Conservation (phyloP, 2,888 invertebrate genomes). For the Dynastes hyllus region DNA sequence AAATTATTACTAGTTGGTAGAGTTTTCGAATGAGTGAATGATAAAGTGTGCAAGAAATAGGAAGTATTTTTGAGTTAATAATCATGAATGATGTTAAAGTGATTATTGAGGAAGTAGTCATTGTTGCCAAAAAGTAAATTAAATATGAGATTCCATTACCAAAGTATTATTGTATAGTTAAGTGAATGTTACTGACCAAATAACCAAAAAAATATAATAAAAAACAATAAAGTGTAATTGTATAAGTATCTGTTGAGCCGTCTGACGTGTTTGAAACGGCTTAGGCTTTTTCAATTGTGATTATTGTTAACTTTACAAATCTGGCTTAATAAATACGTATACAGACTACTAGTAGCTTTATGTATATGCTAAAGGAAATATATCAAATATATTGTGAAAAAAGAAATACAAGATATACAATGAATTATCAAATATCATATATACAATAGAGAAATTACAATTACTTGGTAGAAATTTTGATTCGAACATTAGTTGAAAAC, state of each 20-base stretch:
- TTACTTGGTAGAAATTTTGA: background rate
- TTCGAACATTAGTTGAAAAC: background rate
- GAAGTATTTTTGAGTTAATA: constrained; percentile 48
- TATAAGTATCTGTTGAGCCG: constrained; percentile 44
- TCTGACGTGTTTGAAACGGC: constrained; percentile 8
- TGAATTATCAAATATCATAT: constrained; percentile 31
- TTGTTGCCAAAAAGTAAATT: constrained; percentile 63
- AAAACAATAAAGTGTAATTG: constrained; percentile 25
- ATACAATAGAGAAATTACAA: background rate
- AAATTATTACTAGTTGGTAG: constrained; percentile 45
- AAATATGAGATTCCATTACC: constrained; percentile 64
- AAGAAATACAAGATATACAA: constrained; percentile 43
- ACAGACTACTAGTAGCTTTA: constrained; percentile 48
- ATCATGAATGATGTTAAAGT: constrained; percentile 52
- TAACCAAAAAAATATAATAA: constrained; percentile 46
- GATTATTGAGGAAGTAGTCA: constrained; percentile 61
- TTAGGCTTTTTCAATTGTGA: constrained; percentile 29
- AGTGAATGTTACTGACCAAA: constrained; percentile 62
- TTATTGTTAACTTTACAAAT: constrained; percentile 23
- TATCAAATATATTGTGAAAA: constrained; percentile 44
- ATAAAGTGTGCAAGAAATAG: constrained; percentile 34
- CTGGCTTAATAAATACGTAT: constrained; percentile 35
- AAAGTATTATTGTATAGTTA: constrained; percentile 64
- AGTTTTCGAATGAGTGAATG: constrained; percentile 34
- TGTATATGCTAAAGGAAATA: constrained; percentile 49